Evolutionary conservation across 2,888 invertebrate species (phyloP).

Genomic region (Tipula confusa): DNA sequence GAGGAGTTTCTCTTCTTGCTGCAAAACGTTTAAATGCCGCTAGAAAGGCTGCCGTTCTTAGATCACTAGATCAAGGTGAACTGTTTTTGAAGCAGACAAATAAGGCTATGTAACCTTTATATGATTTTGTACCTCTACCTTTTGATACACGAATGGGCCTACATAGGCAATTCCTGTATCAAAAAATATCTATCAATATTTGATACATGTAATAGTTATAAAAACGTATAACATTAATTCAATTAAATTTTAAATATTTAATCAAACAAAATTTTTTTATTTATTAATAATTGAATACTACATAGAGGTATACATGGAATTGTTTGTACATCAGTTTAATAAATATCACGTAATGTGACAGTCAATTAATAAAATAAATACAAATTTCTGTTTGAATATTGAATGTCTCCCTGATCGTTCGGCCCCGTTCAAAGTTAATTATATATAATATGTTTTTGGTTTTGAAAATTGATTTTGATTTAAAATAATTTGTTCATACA

Average conservation of each 20-base stretch:
- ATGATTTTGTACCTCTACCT: too few relatives aligned
- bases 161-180: too few relatives aligned
- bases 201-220: too few relatives aligned
- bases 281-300: background rate
- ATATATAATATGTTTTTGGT: background rate
- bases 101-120: too few relatives aligned
- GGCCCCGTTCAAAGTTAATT: background rate
- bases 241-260: slow-evolving; percentile 25
- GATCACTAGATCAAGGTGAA: too few relatives aligned
- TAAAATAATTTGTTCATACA: background rate
- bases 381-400: background rate
- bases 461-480: background rate
- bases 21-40: too few relatives aligned
- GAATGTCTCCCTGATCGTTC: background rate
- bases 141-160: too few relatives aligned
- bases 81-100: too few relatives aligned
- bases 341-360: slow-evolving; percentile 3
- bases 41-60: too few relatives aligned
- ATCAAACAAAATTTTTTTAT: background rate
- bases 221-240: background rate
- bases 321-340: background rate
- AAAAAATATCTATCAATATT: too few relatives aligned
- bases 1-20: too few relatives aligned
- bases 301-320: too few relatives aligned
- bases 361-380: background rate